These are phyloP conservation scores for Numenius arquata DNA, from an alignment of 2,113 vertebrate species.

Conservation along the genomic window DNA sequence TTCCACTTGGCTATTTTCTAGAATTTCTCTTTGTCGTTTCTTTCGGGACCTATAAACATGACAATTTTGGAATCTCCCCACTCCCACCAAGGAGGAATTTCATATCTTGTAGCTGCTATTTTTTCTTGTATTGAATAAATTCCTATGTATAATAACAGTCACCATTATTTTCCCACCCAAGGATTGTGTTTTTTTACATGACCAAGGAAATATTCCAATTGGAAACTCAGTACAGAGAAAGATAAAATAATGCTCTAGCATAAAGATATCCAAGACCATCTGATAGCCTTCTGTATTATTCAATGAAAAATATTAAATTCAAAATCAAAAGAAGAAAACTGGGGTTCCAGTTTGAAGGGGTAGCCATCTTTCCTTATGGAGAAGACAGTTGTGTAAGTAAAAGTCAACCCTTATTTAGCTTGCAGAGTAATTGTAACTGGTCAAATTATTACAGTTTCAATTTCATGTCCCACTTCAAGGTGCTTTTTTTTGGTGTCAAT, in stretches of 20 bases:
- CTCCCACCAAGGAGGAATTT: neutral
- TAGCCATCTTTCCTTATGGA: neutral
- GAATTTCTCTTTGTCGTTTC: neutral
- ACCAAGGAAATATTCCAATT: neutral
- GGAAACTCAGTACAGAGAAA: neutral
- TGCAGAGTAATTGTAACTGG: neutral
- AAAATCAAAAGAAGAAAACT: neutral
- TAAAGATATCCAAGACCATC: neutral
- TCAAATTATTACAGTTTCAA: neutral
- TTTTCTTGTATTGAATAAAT: neutral
- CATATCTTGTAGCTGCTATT: neutral
- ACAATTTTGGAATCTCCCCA: neutral
- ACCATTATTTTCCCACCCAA: neutral
- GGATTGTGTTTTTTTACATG: neutral
- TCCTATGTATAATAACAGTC: neutral
- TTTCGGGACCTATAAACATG: neutral
- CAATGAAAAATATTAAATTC: neutral
- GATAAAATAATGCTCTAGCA: neutral
- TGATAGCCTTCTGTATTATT: neutral
- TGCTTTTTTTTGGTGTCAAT: neutral
- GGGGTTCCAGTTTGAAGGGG: neutral
- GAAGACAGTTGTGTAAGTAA: neutral
- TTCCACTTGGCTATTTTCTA: neutral
- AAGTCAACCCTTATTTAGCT: neutral
- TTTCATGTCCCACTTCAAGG: neutral